A percentile compares a stretch with the other conserved stretches of the same genome.
Evolutionary conservation across 2,888 invertebrate species (phyloP).

Genomic region (Pseudococcus longispinus): DNA sequence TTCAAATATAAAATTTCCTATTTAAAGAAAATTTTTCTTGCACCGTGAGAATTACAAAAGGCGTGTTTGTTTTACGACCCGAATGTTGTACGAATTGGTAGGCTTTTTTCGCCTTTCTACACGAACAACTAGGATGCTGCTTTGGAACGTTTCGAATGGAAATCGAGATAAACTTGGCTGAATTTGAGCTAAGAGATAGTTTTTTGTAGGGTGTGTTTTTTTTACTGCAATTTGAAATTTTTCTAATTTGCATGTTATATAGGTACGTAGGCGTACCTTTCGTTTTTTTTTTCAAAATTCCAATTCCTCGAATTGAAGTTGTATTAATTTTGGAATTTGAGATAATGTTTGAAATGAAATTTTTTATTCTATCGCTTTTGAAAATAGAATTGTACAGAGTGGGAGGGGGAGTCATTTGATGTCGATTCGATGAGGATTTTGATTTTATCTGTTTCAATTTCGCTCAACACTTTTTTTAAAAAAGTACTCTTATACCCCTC

Average conservation of each 20-base stretch:
- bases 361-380: too few species aligned
- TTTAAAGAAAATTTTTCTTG: slow-evolving; percentile 13
- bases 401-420: too few species aligned
- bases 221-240: not conserved
- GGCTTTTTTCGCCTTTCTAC: not conserved
- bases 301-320: too few species aligned
- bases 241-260: not conserved
- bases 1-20: slow-evolving; percentile 4
- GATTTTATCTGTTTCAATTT: too few species aligned
- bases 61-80: slow-evolving; percentile 10
- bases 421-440: too few species aligned
- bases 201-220: not conserved
- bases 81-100: not conserved
- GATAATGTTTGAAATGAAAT: too few species aligned
- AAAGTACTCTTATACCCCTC: too few species aligned
- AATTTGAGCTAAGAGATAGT: not conserved
- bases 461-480: too few species aligned
- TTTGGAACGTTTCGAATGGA: not conserved
- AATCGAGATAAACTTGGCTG: not conserved
- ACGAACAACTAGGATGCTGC: not conserved
- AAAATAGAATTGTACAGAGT: too few species aligned
- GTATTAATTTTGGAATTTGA: too few species aligned
- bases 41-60: not conserved
- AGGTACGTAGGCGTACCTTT: too few species aligned
- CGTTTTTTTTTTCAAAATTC: too few species aligned